Evolutionary conservation across 2,113 vertebrate genomes (phyloP).

Genomic region (Brachypteracias leptosomus): DNA sequence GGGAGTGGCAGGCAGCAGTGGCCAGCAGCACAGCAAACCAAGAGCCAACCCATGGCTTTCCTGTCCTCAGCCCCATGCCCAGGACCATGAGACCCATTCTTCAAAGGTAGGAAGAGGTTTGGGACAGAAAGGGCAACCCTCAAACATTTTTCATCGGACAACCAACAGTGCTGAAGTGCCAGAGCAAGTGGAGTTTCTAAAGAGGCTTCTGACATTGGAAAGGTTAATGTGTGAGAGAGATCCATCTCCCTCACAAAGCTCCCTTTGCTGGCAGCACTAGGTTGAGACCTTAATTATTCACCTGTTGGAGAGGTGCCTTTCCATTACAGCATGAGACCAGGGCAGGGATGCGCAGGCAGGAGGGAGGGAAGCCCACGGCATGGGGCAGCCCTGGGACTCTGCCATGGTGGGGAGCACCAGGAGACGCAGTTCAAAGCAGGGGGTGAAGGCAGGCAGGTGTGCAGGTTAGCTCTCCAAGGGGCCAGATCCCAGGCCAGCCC

Average conservation of each 20-base stretch:
- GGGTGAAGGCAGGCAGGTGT: neutral
- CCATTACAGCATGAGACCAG: neutral
- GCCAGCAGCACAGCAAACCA: neutral
- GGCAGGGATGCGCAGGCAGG: neutral
- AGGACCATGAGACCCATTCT: neutral
- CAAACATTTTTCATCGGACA: neutral
- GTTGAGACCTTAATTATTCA: constrained; percentile 59
- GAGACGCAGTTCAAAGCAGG: neutral
- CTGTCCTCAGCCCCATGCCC: rapidly evolving
- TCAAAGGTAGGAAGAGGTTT: neutral
- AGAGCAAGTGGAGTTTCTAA: neutral
- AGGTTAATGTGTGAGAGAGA: constrained; percentile 48
- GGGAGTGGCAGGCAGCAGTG: neutral
- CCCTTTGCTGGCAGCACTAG: constrained; percentile 23
- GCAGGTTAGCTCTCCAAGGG: rapidly evolving
- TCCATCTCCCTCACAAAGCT: constrained; percentile 42
- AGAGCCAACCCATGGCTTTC: neutral
- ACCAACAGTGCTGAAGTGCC: neutral
- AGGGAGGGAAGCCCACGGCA: rapidly evolving
- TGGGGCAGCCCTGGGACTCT: neutral
- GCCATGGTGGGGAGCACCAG: rapidly evolving
- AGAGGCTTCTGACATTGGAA: constrained; percentile 62
- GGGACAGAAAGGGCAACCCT: neutral
- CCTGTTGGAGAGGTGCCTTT: constrained; percentile 62
- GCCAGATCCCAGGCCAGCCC: neutral